Conservation (phyloP, 2,888 invertebrate species). For the Mythimna vitellina region DNA sequence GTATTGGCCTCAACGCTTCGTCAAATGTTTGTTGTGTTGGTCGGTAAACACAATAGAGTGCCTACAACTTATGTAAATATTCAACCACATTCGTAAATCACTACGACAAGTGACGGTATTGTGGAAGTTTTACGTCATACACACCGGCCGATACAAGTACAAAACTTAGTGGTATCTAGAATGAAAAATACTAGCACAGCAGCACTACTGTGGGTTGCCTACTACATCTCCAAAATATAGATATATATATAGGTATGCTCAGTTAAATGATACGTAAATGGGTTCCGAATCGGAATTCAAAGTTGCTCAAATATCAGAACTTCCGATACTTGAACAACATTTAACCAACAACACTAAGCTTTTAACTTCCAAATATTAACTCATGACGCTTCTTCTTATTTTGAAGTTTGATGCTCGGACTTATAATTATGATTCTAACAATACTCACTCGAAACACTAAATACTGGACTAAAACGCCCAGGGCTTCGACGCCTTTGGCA, state of each 20-base stretch:
- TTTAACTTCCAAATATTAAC: too few species aligned
- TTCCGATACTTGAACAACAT: too few species aligned
- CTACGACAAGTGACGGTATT: conserved; percentile 41
- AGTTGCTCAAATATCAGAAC: too few species aligned
- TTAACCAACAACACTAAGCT: too few species aligned
- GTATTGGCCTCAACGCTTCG: conserved; percentile 34
- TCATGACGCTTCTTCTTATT: too few species aligned
- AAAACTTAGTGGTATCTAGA: not conserved
- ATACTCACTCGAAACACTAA: conserved; percentile 94
- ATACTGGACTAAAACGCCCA: conserved; percentile 96
- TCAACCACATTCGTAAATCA: conserved; percentile 40
- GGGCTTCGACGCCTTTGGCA: conserved; percentile 94
- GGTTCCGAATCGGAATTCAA: too few species aligned
- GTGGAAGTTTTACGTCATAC: conserved; percentile 30
- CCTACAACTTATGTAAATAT: conserved; percentile 42
- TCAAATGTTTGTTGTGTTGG: conserved; percentile 48
- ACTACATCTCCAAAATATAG: too few species aligned
- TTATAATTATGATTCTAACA: not conserved
- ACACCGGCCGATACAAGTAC: not conserved
- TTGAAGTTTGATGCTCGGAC: too few species aligned
- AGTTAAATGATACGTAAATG: too few species aligned
- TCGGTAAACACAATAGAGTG: conserved; percentile 44
- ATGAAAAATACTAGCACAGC: too few species aligned
- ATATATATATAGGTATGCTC: too few species aligned
- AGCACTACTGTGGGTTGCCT: too few species aligned